Evolutionary conservation across 2,113 vertebrate genomes (phyloP).

Genomic region (Chloropsis cyanopogon): DNA sequence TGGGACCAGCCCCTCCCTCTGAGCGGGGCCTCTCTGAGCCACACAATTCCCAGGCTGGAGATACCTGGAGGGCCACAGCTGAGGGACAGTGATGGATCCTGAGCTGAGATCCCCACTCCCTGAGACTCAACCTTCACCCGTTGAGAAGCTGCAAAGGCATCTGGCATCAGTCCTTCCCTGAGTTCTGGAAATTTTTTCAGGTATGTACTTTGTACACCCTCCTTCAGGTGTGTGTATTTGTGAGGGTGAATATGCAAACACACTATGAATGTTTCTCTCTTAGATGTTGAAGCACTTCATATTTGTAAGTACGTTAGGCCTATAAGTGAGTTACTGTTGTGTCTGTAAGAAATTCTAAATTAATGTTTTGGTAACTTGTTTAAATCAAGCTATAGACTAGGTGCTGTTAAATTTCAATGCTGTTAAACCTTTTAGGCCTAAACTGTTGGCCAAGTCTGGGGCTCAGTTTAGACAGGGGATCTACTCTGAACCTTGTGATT

Average conservation of each 20-base stretch:
- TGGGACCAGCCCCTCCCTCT: not conserved
- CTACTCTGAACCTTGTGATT: not conserved
- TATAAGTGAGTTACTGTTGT: not conserved
- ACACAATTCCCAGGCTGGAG: too few relatives aligned
- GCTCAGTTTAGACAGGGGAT: not conserved
- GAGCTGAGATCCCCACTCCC: not conserved
- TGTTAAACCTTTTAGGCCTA: not conserved
- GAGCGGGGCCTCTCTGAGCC: not conserved
- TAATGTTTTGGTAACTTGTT: not conserved
- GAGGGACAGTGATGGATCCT: not conserved
- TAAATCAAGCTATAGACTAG: not conserved
- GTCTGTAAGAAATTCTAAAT: not conserved
- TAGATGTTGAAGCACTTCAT: not conserved
- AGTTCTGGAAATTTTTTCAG: not conserved
- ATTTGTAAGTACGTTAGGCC: not conserved
- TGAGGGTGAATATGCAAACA: not conserved
- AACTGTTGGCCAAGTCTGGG: not conserved
- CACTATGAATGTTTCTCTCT: not conserved
- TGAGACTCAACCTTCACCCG: rapidly evolving
- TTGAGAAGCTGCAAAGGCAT: not conserved
- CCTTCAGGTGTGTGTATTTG: not conserved
- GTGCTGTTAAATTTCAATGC: not conserved
- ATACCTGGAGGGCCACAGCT: not conserved
- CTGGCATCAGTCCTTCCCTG: not conserved
- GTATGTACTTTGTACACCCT: not conserved